Conservation (phyloP, 2,888 invertebrate genomes). For the Orchesella flavescens region DNA sequence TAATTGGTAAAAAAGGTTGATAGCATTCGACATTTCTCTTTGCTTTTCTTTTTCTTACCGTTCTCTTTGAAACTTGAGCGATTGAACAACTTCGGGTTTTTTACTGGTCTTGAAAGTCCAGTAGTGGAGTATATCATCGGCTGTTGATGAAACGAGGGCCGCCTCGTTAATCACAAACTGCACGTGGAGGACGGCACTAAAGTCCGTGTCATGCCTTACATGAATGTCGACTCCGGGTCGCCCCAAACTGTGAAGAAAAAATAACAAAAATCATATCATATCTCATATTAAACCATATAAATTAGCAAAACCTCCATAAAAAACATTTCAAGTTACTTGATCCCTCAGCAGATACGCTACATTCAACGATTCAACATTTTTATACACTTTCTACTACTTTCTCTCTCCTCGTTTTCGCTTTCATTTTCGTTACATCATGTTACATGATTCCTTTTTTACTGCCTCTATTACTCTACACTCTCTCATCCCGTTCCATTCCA, state of each 20-base stretch:
- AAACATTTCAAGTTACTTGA: too few species aligned
- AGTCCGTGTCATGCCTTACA: slow-evolving; percentile 84
- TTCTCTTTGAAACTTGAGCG: slow-evolving; percentile 97
- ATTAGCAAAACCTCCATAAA: background rate
- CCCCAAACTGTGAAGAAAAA: slow-evolving; percentile 83
- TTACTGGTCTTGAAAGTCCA: slow-evolving; percentile 96
- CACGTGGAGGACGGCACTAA: slow-evolving; percentile 88
- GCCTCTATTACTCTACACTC: too few species aligned
- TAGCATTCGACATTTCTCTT: too few species aligned
- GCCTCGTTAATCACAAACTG: slow-evolving; percentile 98
- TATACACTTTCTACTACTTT: background rate
- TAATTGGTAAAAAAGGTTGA: too few species aligned
- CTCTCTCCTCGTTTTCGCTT: background rate
- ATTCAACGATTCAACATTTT: too few species aligned
- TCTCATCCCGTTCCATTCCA: too few species aligned
- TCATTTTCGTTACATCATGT: background rate
- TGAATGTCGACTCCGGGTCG: slow-evolving; percentile 97
- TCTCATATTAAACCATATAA: background rate
- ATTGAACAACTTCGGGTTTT: slow-evolving; percentile 94
- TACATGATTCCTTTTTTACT: too few species aligned
- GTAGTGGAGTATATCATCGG: slow-evolving; percentile 95
- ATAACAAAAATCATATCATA: slow-evolving; percentile 7
- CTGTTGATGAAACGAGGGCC: slow-evolving; percentile 93
- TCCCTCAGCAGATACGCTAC: background rate
- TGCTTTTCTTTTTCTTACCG: slow-evolving; percentile 78